Conservation (phyloP, 2,797 vertebrate genomes). For the Calcarius lapponicus region DNA sequence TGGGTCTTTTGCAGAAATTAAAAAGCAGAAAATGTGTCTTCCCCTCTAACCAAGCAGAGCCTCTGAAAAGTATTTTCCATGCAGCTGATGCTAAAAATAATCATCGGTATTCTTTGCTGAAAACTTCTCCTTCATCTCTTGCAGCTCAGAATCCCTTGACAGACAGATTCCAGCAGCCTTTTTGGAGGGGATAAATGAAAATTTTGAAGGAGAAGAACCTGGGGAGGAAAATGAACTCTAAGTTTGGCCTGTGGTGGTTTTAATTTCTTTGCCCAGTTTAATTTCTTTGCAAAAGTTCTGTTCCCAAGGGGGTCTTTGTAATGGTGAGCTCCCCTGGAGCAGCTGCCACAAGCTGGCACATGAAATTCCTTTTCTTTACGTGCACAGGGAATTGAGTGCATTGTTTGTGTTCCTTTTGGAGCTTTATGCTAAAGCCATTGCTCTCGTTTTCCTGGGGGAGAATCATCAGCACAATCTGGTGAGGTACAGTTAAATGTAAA, state of each 20-base stretch:
- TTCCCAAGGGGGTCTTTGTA: neutral
- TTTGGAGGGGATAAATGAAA: neutral
- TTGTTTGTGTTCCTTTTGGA: neutral
- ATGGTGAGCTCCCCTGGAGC: neutral
- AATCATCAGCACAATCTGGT: neutral
- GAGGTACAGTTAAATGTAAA: neutral
- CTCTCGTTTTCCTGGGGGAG: neutral
- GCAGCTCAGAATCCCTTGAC: neutral
- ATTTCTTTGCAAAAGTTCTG: neutral
- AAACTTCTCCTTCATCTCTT: neutral
- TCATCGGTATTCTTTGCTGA: neutral
- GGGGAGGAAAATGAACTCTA: neutral
- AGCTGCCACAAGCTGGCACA: neutral
- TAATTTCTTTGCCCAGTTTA: neutral
- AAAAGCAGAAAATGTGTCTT: slow-evolving; percentile 1
- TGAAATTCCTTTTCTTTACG: neutral
- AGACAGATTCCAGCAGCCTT: neutral
- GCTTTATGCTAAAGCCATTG: neutral
- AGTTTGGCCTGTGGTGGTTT: neutral
- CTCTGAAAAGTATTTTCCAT: slow-evolving; percentile 29
- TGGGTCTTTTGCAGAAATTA: neutral
- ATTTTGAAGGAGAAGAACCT: neutral
- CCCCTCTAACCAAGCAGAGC: neutral
- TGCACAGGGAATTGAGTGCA: neutral
- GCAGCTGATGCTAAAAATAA: neutral